Evolutionary conservation across 2,113 vertebrate species (phyloP), one percentile per base, ranked within the genome.

Genomic region (Entomyzon cyanotis): DNA sequence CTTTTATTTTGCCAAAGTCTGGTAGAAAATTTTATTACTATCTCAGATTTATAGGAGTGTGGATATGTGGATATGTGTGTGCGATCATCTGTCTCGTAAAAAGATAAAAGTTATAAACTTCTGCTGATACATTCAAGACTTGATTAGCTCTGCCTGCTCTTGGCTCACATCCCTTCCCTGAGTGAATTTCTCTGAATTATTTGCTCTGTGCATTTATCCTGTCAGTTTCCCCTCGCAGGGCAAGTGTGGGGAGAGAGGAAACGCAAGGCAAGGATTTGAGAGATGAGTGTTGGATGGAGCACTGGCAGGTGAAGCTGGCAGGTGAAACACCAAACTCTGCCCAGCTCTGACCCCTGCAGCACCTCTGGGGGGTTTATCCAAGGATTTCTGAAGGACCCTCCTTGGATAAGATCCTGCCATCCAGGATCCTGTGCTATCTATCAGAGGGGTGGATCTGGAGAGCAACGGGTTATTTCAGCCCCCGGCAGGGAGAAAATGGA

Each of bases 391-490:
- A 53, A 56, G 50, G 41, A 2, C 35, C 59, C 18, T 30, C 65
- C 49, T 17, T 47, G 71, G 18, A 4, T 20, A 23, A 55, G 33
- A 53, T 64, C n/a, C 52, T 20, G 10, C 22, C 10, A 23, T 14
- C 41, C 12, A 3, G 12, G 4, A 5, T 25, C 13, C 9, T 22
- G 0, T 10, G 22, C 4, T 31, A 11, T 0, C 25, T 7, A 8
- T 13, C 18, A 8, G 11, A 14, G 83, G 30, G 27, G 23, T 9
- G 28, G 20, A 21, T 18, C 31, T 58, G n/a, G 7, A 1, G 12
- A 69, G 53, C 82, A 46, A 0, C 3, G 35, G 16, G 14, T 41
- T 70, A 55, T 27, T 75, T 30, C 27, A 82, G 39, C 2, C 4
- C 35, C n/a, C 47, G 49, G 0, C 1, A 17, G 64, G 20, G 19